Percentiles rank a stretch among this genome's conserved stretches.
Evolutionary conservation across 2,797 vertebrate species (phyloP).

Genomic region (Pantherophis alleghaniensis): DNA sequence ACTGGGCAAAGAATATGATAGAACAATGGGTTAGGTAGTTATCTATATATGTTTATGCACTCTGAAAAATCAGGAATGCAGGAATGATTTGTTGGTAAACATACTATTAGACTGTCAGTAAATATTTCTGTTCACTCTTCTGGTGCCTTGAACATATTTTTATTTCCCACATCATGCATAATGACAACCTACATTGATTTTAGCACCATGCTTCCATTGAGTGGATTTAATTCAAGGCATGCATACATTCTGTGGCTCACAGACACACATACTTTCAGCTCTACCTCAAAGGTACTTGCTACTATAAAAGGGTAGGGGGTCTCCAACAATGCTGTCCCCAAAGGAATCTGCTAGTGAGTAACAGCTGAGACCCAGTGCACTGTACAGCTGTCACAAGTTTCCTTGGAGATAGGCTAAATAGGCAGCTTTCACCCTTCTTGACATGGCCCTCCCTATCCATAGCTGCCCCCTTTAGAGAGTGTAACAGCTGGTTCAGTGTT

Average conservation of each 20-base stretch:
- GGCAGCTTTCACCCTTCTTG: neutral
- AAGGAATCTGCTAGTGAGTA: neutral
- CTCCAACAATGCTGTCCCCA: neutral
- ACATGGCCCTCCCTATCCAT: neutral
- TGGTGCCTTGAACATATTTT: neutral
- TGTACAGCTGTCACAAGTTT: neutral
- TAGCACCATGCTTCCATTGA: neutral
- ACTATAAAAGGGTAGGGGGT: neutral
- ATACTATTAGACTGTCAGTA: neutral
- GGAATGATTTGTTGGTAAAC: neutral
- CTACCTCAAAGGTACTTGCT: neutral
- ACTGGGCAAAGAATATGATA: neutral
- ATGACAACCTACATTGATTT: neutral
- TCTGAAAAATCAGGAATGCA: neutral
- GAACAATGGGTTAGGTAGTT: neutral
- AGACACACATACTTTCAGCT: neutral
- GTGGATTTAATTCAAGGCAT: neutral
- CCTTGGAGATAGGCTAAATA: neutral
- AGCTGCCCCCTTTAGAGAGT: neutral
- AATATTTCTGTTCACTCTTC: neutral
- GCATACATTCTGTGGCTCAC: neutral
- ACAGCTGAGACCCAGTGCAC: neutral
- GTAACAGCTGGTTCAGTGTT: neutral
- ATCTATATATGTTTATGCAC: neutral
- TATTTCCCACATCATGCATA: slow-evolving; percentile 8